Evolutionary conservation across 1,140 invertebrate species (phyloP).

Genomic region (Caenorhabditis elegans): WBcel235 BX284603.4:6823001-6823500

Average conservation of each 20-base stretch:
- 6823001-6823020: slow-evolving; percentile 7
- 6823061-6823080: neutral
- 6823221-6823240: neutral
- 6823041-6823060: neutral
- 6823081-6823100: neutral
- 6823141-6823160: neutral
- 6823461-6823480: neutral
- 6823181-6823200: neutral
- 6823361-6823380: neutral
- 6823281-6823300: neutral
- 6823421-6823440: neutral
- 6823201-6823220: neutral
- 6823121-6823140: neutral
- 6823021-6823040: neutral
- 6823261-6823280: neutral
- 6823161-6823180: neutral
- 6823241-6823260: neutral
- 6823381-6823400: slow-evolving; percentile 1
- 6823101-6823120: too few relatives aligned
- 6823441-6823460: neutral
- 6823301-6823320: neutral
- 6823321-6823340: neutral
- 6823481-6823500: neutral
- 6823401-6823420: neutral
- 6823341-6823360: neutral